Percentiles rank a stretch among this genome's conserved stretches.
These are phyloP conservation scores for Xiphias gladius DNA, from an alignment of 2,113 vertebrate species.

Conservation along the genomic window DNA sequence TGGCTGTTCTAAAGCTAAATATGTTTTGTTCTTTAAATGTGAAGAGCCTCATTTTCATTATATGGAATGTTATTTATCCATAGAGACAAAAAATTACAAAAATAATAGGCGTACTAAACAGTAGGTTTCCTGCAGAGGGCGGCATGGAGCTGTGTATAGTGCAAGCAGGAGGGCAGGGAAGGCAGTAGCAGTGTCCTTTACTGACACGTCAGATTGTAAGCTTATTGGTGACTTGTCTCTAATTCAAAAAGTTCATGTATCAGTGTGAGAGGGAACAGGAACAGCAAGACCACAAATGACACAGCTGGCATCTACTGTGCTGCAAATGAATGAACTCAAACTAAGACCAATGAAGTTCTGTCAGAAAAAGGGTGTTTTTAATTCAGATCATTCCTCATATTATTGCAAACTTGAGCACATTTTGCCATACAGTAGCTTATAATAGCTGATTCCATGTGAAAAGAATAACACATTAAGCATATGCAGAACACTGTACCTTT, in stretches of 20 bases:
- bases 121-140: slow-evolving; percentile 63
- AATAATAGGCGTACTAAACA: neutral
- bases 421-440: slow-evolving; percentile 66
- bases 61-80: neutral
- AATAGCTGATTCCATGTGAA: slow-evolving; percentile 76
- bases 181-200: neutral
- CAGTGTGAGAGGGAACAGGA: neutral
- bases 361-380: slow-evolving; percentile 66
- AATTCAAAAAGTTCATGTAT: neutral
- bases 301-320: neutral
- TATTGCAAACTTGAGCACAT: slow-evolving; percentile 72
- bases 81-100: neutral
- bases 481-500: slow-evolving; percentile 84
- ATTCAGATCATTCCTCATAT: slow-evolving; percentile 69
- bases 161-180: neutral
- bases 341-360: slow-evolving; percentile 25
- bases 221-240: neutral
- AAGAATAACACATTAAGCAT: slow-evolving; percentile 70
- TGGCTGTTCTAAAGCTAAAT: neutral
- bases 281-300: neutral
- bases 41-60: neutral
- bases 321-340: slow-evolving; percentile 34
- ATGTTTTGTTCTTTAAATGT: neutral
- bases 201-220: neutral
- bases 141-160: neutral